Evolutionary conservation across 1,140 invertebrate genomes (phyloP), one percentile per base, ranked within the genome.

Genomic region (Cyclargus thomasi): DNA sequence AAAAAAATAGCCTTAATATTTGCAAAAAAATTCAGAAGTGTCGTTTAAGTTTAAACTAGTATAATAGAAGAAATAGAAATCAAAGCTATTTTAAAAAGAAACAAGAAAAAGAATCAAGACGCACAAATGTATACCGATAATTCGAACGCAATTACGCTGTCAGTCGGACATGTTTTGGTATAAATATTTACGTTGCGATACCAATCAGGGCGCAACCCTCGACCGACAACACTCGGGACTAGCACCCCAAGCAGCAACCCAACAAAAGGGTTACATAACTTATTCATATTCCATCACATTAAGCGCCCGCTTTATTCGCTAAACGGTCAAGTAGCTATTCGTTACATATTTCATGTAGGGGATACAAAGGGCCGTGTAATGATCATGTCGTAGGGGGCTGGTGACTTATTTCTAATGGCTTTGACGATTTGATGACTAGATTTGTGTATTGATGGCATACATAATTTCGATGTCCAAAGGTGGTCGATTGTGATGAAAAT

Each of bases 311-410:
- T 79, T 77, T 79, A 83, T 80, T 81, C 77, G 78, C 74, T 73
- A 76, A 76, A 76, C 79, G 78, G 74, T 74, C 62, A 47, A 8
- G 39, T 23, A 64, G 73, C 74, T 72, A 75, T 83, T 86, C 86
- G 83, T 85, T 88, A 75, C 76, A 84, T 85, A 81, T 85, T 85
- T 83, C 78, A 86, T 85, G 18, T 59, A 17, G 81, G 79, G 79
- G 77, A 74, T 75, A 78, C 70, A 75, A 81, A 77, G 82, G 83
- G 79, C 75, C 78, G 75, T n/a, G 80, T 81, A 80, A 78, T 80
- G 63, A 35, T 69, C 63, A 69, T 47, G 67, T 53, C 23, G 21
- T 57, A 67, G 53, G 47, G 64, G 29, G 8, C 29, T 29, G 29
- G 29, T 5, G 29, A 29, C 29, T 29, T 29, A 8, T 29, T 4